Conservation (phyloP, 2,888 invertebrate species). For the Amiota communis region DNA sequence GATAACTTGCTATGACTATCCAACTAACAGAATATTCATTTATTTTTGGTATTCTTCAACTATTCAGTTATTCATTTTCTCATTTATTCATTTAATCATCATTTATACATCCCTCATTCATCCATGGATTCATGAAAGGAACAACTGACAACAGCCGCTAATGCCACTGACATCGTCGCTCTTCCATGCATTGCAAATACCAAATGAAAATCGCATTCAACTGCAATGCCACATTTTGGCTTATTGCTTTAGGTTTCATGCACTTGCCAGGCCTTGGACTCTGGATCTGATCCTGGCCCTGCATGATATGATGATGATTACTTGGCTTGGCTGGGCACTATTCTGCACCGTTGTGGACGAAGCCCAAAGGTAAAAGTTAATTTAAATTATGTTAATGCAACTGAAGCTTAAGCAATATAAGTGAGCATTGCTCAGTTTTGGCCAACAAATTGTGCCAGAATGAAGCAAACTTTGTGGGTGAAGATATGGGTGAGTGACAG, state of each 20-base stretch:
- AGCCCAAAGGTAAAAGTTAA: slow-evolving; percentile 36
- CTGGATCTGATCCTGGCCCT: background rate
- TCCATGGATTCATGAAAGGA: no score
- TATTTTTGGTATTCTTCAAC: background rate
- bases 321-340: background rate
- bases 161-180: no score
- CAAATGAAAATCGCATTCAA: no score
- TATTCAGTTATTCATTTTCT: slow-evolving; percentile 9
- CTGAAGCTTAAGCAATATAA: background rate
- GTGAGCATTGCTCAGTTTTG: slow-evolving; percentile 2
- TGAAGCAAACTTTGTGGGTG: no score
- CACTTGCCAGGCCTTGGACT: background rate
- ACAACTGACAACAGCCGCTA: no score
- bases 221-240: no score
- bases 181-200: no score
- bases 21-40: slow-evolving; percentile 2
- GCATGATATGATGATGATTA: background rate
- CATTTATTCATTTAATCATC: slow-evolving; percentile 1
- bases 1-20: background rate
- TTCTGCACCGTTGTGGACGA: slow-evolving; percentile 7
- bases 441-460: background rate
- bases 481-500: no score
- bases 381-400: slow-evolving; percentile 58
- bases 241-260: background rate
- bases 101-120: no score